Evolutionary conservation across 2,797 vertebrate genomes (phyloP), one percentile per base, ranked within the genome.

Genomic region (Diceros bicornis): DNA sequence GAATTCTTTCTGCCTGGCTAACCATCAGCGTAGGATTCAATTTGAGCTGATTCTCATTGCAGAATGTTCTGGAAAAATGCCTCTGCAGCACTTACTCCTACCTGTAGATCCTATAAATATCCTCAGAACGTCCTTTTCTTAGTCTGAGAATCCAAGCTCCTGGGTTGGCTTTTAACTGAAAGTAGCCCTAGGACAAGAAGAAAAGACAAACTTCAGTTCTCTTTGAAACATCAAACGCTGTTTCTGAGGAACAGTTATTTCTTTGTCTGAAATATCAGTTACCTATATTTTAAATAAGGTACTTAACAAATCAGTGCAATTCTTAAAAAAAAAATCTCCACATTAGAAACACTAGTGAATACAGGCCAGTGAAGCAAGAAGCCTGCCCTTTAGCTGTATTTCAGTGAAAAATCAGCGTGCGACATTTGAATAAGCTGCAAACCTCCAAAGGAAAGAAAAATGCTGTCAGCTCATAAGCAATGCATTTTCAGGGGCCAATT

Each of bases 101-200:
- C 99, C 99, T 99, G 98, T 99, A 99, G 98, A 99, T 99, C 98
- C 99, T 99, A 96, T 99, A 99, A 98, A 99, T 99, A 50, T 99
- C 99, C 87, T 99, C 99, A 8, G 99, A 99, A 90, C 99, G 99
- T 75, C 99, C 99, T 97, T 99, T 99, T 95, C 99, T 99, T 74
- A 99, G 99, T 96, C 99, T 99, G 77, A 99, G 99, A 93, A 99
- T 99, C 99, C 99, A 99, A 23, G 99, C 99, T 61, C 99, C 99
- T 10, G 99, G 99, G 98, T 99, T 99, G 52, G 99, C 99, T 99
- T 99, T 99, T 97, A 99, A 99, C 97, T 99, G 99, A 97, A 99
- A 99, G 97, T 99, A 99, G 52, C 99, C 99, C 99, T 99, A 84
- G 69, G 79, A 89, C 94, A 97, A 44, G 29, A 95, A 95, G 6